These are phyloP conservation scores for Blennius ocellaris DNA, from an alignment of 2,113 vertebrate species.

Conservation along the genomic window DNA sequence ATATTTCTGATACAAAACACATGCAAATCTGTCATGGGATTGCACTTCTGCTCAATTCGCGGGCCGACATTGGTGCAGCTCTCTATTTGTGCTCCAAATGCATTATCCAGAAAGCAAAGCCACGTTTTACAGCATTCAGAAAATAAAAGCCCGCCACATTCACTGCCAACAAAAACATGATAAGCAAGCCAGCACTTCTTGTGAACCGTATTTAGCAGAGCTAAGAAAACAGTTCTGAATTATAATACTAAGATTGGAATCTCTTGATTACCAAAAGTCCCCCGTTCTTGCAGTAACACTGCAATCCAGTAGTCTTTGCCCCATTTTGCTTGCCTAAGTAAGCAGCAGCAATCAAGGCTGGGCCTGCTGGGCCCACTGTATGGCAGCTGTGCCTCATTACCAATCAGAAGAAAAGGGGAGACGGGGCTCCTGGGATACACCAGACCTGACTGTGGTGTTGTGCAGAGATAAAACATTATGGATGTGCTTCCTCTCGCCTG, in stretches of 20 bases:
- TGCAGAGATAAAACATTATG: conserved; percentile 29
- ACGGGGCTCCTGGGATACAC: conserved; percentile 42
- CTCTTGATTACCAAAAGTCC: conserved; percentile 53
- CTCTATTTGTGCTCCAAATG: conserved; percentile 10
- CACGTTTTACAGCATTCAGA: conserved; percentile 9
- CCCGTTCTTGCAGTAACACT: conserved; percentile 13
- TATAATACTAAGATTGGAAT: conserved; percentile 38
- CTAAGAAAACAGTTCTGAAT: conserved; percentile 21
- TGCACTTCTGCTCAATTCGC: conserved; percentile 1
- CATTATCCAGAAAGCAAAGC: conserved; percentile 15
- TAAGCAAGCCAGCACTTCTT: conserved; percentile 27
- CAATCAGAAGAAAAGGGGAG: conserved; percentile 64
- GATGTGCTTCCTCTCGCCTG: conserved; percentile 27
- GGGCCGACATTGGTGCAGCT: background rate
- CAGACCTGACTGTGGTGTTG: conserved; percentile 29
- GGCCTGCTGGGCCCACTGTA: conserved; percentile 64
- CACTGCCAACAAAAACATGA: conserved; percentile 42
- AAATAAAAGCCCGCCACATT: background rate
- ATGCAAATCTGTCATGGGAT: conserved; percentile 1
- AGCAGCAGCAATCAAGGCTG: conserved; percentile 60
- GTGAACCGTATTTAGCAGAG: conserved; percentile 29
- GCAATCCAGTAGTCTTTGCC: conserved; percentile 26
- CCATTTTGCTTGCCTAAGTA: conserved; percentile 54
- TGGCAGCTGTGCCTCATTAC: conserved; percentile 72
- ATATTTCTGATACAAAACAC: background rate